Conservation (phyloP, 2,113 vertebrate species). For the Setophaga coronata region DNA sequence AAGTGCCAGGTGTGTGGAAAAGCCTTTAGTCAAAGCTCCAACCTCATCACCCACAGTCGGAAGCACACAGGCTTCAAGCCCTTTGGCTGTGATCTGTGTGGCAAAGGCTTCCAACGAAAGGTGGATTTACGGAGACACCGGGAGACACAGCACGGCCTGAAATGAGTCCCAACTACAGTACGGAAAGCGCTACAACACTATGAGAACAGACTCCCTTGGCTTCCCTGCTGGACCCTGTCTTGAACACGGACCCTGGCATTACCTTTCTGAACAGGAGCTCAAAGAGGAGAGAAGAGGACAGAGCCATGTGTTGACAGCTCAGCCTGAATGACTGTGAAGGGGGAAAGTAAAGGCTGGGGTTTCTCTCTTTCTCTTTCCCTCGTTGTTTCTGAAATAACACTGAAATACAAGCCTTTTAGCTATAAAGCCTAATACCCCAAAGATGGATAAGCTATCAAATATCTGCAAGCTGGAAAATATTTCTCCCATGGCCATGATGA, state of each 20-base stretch:
- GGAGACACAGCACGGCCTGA: slow-evolving; percentile 94
- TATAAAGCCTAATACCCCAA: slow-evolving; percentile 9
- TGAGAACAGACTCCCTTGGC: slow-evolving; percentile 16
- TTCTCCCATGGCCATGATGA: not conserved
- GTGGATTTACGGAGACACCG: slow-evolving; percentile 96
- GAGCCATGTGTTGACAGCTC: not conserved
- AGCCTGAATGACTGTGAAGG: not conserved
- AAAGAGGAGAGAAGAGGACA: not conserved
- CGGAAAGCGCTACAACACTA: slow-evolving; percentile 66
- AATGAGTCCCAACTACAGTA: slow-evolving; percentile 71
- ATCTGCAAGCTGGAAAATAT: slow-evolving; percentile 8
- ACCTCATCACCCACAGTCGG: slow-evolving; percentile 97
- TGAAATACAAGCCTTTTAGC: slow-evolving; percentile 39
- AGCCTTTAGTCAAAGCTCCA: slow-evolving; percentile 98
- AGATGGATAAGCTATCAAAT: slow-evolving; percentile 46
- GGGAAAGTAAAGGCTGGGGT: not conserved
- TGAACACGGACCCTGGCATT: not conserved
- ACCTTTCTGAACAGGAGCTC: not conserved
- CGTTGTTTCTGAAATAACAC: slow-evolving; percentile 51
- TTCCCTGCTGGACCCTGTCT: not conserved
- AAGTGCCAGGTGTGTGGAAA: slow-evolving; percentile 99
- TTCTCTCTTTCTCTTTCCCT: not conserved
- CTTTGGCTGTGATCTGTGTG: slow-evolving; percentile 94
- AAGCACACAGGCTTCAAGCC: slow-evolving; percentile 99
- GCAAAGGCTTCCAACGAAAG: slow-evolving; percentile 96